Conservation (phyloP, 2,797 vertebrate genomes). For the Enteromius anoplus region DNA sequence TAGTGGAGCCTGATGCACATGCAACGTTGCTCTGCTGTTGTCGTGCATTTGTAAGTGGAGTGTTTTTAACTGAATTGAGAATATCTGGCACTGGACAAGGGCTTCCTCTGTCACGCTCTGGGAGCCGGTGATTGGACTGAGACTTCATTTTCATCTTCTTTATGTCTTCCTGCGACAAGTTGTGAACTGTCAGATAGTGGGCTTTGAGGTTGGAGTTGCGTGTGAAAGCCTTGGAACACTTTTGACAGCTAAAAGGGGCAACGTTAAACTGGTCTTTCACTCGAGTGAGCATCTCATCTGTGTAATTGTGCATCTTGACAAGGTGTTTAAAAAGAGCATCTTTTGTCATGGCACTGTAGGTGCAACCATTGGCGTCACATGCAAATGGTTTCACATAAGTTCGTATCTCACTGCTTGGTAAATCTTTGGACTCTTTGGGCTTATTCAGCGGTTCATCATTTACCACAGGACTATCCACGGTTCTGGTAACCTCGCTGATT, state of each 20-base stretch:
- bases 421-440: slow-evolving; percentile 59
- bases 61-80: neutral
- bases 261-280: slow-evolving; percentile 91
- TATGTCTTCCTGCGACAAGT: slow-evolving; percentile 87
- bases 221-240: slow-evolving; percentile 92
- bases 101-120: slow-evolving; percentile 53
- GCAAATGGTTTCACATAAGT: slow-evolving; percentile 84
- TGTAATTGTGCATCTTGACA: slow-evolving; percentile 89
- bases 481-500: slow-evolving; percentile 57
- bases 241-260: slow-evolving; percentile 91
- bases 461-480: slow-evolving; percentile 14
- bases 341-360: slow-evolving; percentile 89
- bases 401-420: slow-evolving; percentile 59
- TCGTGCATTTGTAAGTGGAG: neutral
- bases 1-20: neutral
- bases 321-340: slow-evolving; percentile 95
- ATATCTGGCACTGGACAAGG: slow-evolving; percentile 37
- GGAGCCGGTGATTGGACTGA: slow-evolving; percentile 77
- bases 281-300: slow-evolving; percentile 87
- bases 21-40: slow-evolving; percentile 8
- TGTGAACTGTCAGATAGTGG: slow-evolving; percentile 91
- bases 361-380: slow-evolving; percentile 85
- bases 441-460: slow-evolving; percentile 55
- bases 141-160: slow-evolving; percentile 87
- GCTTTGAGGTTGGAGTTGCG: slow-evolving; percentile 95